Evolutionary conservation across 2,797 vertebrate species (phyloP), one percentile per base, ranked within the genome.

Genomic region (Pseudochirops cupreus): DNA sequence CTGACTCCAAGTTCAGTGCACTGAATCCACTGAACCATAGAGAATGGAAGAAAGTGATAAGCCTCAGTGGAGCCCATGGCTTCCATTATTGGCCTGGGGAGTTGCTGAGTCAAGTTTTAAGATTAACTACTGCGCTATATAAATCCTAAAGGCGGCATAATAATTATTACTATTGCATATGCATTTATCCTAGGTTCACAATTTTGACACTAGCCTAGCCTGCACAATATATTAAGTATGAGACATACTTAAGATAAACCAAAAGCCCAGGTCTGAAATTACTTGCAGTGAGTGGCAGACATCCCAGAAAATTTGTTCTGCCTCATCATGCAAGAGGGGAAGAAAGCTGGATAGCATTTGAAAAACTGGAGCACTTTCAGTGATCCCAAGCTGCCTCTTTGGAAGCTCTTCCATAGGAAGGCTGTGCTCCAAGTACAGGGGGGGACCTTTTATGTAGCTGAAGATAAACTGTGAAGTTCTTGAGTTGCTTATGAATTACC

Each of bases 361-460:
- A 87, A 87, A 82, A 87, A 87, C 74, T 87, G 74, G 14, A 87
- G 74, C 74, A 87, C 39, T 87, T 87, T 87, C 74, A 87, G 39
- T 87, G 39, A 87, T 87, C 74, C 74, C 74, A 87, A 87, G 74
- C 74, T 87, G 74, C 74, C 74, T 87, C 74, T 87, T 87, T 87
- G 74, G 74, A 87, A 46, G 21, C 39, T 46, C 74, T 87, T 87
- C 74, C 74, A 87, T 10, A 87, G 74, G 39, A 87, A 87, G 74
- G 74, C 74, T 87, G 21, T 87, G 74, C 39, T 87, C 74, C 74
- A 87, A 87, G 74, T 87, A 87, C 74, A 91, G 90, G 94, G 28
- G 53, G 53, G 94, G 57, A 31, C 28, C 4, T 29, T 26, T 87
- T 67, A 67, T 90, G 9, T 91, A 9, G 39, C 39, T 92, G 56